Evolutionary conservation across 2,888 invertebrate genomes (phyloP), one percentile per base, ranked within the genome.

Genomic region (Heliconius sara): DNA sequence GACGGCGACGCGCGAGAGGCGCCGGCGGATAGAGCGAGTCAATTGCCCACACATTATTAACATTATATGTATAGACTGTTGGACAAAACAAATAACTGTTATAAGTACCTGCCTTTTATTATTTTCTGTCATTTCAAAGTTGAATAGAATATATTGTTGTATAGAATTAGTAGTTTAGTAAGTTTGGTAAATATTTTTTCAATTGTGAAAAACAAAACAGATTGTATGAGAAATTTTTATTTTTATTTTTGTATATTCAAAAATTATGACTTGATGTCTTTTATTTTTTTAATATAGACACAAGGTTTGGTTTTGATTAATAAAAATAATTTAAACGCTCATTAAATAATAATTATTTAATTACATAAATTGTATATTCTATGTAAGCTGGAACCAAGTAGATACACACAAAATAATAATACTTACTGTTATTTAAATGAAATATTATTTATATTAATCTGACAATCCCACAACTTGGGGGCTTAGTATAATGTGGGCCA

Each of bases 1-100:
- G 77, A 75, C 79, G 79, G 66, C 74, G 76, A 30, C 81, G 74
- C 67, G 79, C 77, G 68, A 65, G 52, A 67, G 70, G 60, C 71
- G 73, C 66, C 73, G 66, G 65, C 65, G 75, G 75, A 27, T 27
- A 27, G 16, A 71, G 70, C 63, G 74, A 78, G 73, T 57, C 73
- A 78, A 34, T 78, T 73, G 67, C n/a, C 34, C 30, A 67, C 60
- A 67, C 78, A 30, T 67, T 47, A 77, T 60, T 25, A 65, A 65
- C 27, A 39, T 65, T 65, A 65, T 65, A 65, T 65, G 27, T 77
- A 77, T 30, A 71, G 30, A 57, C 22, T 60, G 16, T 43, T 70
- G 43, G 63, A 63, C 70, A 39, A 47, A 72, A 73, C 66, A 73
- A 73, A 72, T 52, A 73, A 73, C 3, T 34, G 34, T 52, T 66